Conservation (phyloP, 2,888 invertebrate species). For the Acleris sparsana region DNA sequence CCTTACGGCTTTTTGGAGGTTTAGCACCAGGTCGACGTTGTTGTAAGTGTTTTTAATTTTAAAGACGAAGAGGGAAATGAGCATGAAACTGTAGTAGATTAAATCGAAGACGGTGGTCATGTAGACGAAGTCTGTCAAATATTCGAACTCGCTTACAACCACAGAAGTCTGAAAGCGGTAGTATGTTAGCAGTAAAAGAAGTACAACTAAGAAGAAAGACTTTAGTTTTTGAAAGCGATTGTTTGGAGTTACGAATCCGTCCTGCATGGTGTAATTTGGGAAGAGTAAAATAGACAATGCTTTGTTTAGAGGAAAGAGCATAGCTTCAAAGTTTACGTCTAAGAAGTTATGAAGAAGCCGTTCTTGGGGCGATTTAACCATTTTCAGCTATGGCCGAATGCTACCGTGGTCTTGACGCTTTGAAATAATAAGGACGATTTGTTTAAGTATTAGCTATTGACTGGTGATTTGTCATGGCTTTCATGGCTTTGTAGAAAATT, state of each 20-base stretch:
- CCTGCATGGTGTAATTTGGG: background rate
- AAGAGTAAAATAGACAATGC: background rate
- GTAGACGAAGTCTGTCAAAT: background rate
- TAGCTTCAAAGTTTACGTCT: background rate
- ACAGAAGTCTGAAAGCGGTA: background rate
- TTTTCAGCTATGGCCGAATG: background rate
- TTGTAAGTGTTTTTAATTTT: background rate
- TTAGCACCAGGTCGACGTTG: background rate
- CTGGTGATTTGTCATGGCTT: background rate
- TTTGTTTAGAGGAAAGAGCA: background rate
- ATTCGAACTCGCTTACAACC: too few relatives aligned
- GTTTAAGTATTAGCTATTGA: background rate
- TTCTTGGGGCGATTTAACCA: background rate
- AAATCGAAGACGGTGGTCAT: background rate
- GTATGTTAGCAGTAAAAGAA: background rate
- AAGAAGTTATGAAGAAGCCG: background rate
- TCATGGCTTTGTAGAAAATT: too few relatives aligned
- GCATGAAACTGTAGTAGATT: background rate
- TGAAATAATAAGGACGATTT: background rate
- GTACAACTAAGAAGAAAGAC: background rate
- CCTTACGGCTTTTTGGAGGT: conserved; percentile 12
- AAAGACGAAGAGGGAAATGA: background rate
- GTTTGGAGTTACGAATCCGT: conserved; percentile 4
- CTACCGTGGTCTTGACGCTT: background rate
- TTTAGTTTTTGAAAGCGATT: background rate